Base-by-base conservation (phyloP, 2,888 invertebrate genomes). In the Aproaerema taeniolella region DNA sequence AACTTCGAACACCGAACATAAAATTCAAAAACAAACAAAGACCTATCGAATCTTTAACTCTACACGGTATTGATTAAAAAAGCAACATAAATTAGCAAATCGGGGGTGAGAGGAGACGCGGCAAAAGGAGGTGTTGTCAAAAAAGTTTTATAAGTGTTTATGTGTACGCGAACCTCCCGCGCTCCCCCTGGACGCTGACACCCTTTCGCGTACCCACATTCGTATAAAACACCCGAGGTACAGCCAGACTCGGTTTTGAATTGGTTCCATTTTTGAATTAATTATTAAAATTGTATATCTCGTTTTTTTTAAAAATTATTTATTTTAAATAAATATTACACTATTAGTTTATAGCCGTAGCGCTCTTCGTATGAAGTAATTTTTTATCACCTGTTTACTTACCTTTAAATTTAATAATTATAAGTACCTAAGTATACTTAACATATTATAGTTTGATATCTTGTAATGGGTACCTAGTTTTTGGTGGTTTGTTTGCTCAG, bases 131-230 rank as follows among this genome's bases (percentile, higher is more conserved):
- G 65, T 81, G 85, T 85, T 86, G 86, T 86, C 86, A 86, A 86
- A 85, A 85, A 85, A 86, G 72, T 85, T 82, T 85, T 86, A 85
- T 86, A 86, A 86, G 85, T 86, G 86, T 86, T 86, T 86, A 86
- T 86, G 77, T 79, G 78, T 76, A 75, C 69, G 81, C 73, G 72
- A 60, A 66, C 58, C 60, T 60, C 60, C 52, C 54, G 49, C 55
- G 49, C 55, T 26, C 48, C 53, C 48, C 55, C 53, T 55, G n/a
- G 50, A 55, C 61, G 59, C 75, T 72, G 78, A 85, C 85, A 86
- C 86, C 85, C 86, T 85, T 85, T 86, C 80, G 75, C 81, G 81
- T 83, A 81, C 82, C 82, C 81, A 83, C 85, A 80, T 82, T 83
- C 80, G 82, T 74, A 78, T 69, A 74, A 73, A 71, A 70, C 69